These are phyloP conservation scores for Neogobius melanostomus DNA, from an alignment of 2,113 vertebrate genomes.

Conservation along the genomic window DNA sequence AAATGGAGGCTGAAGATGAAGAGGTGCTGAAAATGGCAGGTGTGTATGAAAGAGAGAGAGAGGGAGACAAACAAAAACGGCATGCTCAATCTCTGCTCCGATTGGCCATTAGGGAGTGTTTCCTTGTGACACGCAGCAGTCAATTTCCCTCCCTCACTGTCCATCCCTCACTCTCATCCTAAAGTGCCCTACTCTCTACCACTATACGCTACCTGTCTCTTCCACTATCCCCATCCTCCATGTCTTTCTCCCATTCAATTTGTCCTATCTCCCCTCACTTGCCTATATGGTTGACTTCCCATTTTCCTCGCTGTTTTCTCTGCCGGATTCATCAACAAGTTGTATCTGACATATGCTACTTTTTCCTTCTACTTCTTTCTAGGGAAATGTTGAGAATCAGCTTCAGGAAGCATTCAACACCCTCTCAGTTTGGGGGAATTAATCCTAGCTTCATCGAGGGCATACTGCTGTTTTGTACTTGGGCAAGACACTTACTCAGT, in stretches of 20 bases:
- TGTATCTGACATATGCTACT: too few relatives aligned
- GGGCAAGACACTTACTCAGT: too few relatives aligned
- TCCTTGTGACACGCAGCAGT: slow-evolving; percentile 71
- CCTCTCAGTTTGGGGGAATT: too few relatives aligned
- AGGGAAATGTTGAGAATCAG: too few relatives aligned
- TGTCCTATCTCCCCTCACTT: slow-evolving; percentile 40
- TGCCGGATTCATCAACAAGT: too few relatives aligned
- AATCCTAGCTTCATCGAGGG: too few relatives aligned
- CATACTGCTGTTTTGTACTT: too few relatives aligned
- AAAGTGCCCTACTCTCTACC: slow-evolving; percentile 59
- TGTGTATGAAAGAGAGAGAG: slow-evolving; percentile 44
- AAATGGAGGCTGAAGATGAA: slow-evolving; percentile 59
- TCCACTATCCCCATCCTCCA: slow-evolving; percentile 44
- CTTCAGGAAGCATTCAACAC: too few relatives aligned
- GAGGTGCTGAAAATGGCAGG: slow-evolving; percentile 63
- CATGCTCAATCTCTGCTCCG: slow-evolving; percentile 65
- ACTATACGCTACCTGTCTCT: slow-evolving; percentile 56
- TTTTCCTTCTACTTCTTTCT: too few relatives aligned
- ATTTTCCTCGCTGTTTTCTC: background rate
- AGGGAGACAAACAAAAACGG: slow-evolving; percentile 5
- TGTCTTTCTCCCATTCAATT: slow-evolving; percentile 52
- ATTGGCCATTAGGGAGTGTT: slow-evolving; percentile 75
- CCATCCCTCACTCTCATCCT: slow-evolving; percentile 48
- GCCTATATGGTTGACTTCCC: slow-evolving; percentile 17
- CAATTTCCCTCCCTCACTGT: slow-evolving; percentile 57